These are phyloP conservation scores for Lophius americanus DNA, from an alignment of 2,797 vertebrate species.

Conservation along the genomic window DNA sequence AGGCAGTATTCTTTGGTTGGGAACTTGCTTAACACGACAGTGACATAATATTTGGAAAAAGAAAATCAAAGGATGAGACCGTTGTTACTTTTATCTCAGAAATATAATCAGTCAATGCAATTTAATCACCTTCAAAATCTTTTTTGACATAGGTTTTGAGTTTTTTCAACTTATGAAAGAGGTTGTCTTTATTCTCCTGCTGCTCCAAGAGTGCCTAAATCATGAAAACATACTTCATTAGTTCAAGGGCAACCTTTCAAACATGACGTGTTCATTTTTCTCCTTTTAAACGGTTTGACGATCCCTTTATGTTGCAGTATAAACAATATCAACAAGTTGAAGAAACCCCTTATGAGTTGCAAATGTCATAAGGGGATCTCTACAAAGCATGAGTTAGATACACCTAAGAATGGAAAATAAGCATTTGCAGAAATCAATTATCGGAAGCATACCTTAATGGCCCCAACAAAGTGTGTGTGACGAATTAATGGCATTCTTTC, in stretches of 20 bases:
- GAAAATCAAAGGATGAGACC: constrained; percentile 1
- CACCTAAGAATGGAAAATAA: too few relatives aligned
- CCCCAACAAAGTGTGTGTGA: too few relatives aligned
- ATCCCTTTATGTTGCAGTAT: too few relatives aligned
- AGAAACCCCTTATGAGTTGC: neutral
- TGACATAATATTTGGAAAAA: neutral
- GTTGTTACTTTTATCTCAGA: neutral
- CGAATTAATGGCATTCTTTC: too few relatives aligned
- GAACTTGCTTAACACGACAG: constrained; percentile 51
- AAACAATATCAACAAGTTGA: too few relatives aligned
- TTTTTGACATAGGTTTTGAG: constrained; percentile 90
- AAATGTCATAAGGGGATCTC: too few relatives aligned
- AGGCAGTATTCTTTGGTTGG: constrained; percentile 81
- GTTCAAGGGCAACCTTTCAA: neutral
- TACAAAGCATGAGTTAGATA: too few relatives aligned
- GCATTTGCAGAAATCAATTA: too few relatives aligned
- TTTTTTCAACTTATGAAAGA: constrained; percentile 92
- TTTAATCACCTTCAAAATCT: constrained; percentile 88
- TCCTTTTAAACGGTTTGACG: too few relatives aligned
- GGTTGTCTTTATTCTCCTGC: constrained; percentile 94
- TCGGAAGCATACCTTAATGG: too few relatives aligned
- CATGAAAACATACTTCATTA: constrained; percentile 13
- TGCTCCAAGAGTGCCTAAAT: constrained; percentile 92
- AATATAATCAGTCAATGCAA: neutral
- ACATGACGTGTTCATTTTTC: neutral